Percentiles rank a stretch among this genome's conserved stretches.
Conservation (phyloP, 2,113 vertebrate genomes). For the Heloderma charlesbogerti region DNA sequence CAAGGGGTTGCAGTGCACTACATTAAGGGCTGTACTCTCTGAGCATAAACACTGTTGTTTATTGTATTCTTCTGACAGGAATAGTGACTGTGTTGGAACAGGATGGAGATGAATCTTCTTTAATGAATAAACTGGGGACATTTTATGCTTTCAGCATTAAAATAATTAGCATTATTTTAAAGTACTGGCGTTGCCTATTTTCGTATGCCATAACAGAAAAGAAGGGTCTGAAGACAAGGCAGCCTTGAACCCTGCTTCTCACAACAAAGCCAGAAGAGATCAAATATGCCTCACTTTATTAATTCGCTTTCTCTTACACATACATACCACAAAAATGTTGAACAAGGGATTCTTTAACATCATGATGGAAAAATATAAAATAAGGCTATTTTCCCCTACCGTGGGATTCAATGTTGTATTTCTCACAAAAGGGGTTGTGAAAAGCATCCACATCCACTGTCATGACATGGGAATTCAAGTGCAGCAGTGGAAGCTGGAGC, state of each 20-base stretch:
- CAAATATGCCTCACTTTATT: not conserved
- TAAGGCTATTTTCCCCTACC: not conserved
- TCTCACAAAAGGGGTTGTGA: not conserved
- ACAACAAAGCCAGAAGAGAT: not conserved
- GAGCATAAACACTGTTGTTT: not conserved
- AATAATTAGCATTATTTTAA: slow-evolving; percentile 23
- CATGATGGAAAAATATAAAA: not conserved
- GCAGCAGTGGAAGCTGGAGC: not conserved
- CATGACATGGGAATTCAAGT: not conserved
- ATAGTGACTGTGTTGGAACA: slow-evolving; percentile 15
- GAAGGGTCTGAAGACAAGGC: not conserved
- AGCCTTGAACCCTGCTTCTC: not conserved
- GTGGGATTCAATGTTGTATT: not conserved
- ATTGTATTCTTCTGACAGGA: slow-evolving; percentile 35
- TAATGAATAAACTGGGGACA: slow-evolving; percentile 13
- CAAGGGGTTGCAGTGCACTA: not conserved
- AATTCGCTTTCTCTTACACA: not conserved
- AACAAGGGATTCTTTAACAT: slow-evolving; percentile 18
- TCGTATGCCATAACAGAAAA: not conserved
- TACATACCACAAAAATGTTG: slow-evolving; percentile 2
- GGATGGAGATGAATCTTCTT: not conserved
- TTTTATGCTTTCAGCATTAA: slow-evolving; percentile 46
- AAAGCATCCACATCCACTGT: not conserved
- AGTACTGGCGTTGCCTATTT: not conserved
- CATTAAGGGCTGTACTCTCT: not conserved